Percentiles rank a stretch among this genome's conserved stretches.
These are phyloP conservation scores for Neoscelio sp. DNA, from an alignment of 2,888 invertebrate genomes.

Conservation along the genomic window DNA sequence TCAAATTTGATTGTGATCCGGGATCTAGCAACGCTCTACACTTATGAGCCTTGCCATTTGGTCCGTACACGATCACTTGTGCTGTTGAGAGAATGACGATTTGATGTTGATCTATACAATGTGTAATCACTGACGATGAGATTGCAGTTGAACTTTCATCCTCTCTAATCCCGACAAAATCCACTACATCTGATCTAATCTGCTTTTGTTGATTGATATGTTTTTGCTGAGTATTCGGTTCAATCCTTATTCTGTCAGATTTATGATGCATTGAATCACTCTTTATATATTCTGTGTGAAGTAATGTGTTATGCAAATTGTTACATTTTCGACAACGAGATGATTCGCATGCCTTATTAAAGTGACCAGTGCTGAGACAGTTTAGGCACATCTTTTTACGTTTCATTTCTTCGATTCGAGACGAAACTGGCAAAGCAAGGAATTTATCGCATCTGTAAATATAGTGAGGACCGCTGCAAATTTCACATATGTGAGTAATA, in stretches of 20 bases:
- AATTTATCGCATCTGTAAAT: not conserved
- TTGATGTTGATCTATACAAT: too few relatives aligned
- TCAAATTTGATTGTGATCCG: too few relatives aligned
- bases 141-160: too few relatives aligned
- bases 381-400: not conserved
- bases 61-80: too few relatives aligned
- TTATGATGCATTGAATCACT: not conserved
- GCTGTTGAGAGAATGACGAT: not conserved
- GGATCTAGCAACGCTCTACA: too few relatives aligned
- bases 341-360: slow-evolving; percentile 5
- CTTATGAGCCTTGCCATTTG: too few relatives aligned
- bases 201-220: too few relatives aligned
- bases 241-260: too few relatives aligned
- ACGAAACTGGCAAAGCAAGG: not conserved
- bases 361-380: slow-evolving; percentile 7
- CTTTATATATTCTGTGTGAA: not conserved
- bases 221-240: too few relatives aligned
- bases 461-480: not conserved
- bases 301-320: slow-evolving; percentile 1
- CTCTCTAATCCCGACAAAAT: too few relatives aligned
- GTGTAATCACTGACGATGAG: too few relatives aligned
- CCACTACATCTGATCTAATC: too few relatives aligned
- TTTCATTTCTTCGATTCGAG: not conserved
- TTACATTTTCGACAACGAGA: slow-evolving; percentile 16
- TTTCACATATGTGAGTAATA: not conserved